phyloP scores from a whole-genome alignment of 2,113 vertebrate genomes.

The Pygoscelis adeliae region DNA sequence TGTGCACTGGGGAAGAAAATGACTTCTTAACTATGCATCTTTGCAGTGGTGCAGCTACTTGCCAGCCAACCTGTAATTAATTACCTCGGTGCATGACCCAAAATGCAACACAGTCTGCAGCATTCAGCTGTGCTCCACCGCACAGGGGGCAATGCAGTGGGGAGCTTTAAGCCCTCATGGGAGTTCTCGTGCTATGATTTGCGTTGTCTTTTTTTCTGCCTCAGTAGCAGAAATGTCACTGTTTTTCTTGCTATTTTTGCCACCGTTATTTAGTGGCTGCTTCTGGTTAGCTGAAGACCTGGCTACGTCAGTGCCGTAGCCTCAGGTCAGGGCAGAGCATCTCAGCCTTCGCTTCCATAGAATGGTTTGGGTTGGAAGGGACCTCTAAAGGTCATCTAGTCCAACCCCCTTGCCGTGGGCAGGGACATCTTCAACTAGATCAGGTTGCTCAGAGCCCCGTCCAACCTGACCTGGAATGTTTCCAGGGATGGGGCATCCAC shows the following conservation, averaged over 20 bases:
- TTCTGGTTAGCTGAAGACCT: background rate
- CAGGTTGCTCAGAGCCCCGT: background rate
- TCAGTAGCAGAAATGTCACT: background rate
- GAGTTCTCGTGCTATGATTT: background rate
- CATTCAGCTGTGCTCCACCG: background rate
- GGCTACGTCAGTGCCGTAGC: background rate
- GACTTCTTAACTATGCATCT: background rate
- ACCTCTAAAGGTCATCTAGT: background rate
- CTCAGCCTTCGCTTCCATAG: background rate
- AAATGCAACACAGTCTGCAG: background rate
- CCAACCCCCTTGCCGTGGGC: background rate
- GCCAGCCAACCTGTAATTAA: background rate
- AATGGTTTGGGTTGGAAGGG: background rate
- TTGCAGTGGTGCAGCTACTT: background rate
- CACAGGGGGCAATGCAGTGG: rapidly evolving
- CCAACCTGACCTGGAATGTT: background rate
- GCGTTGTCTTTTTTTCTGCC: background rate
- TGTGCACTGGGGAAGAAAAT: background rate
- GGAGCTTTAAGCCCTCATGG: background rate
- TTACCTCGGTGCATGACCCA: rapidly evolving
- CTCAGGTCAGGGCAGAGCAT: background rate
- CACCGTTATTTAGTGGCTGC: background rate
- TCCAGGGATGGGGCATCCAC: background rate
- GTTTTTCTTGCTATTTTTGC: background rate
- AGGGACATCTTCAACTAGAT: background rate